Percentiles rank a stretch among this genome's conserved stretches.
phyloP scores from a whole-genome alignment of 2,888 invertebrate species.

The Thereva nobilitata region DNA sequence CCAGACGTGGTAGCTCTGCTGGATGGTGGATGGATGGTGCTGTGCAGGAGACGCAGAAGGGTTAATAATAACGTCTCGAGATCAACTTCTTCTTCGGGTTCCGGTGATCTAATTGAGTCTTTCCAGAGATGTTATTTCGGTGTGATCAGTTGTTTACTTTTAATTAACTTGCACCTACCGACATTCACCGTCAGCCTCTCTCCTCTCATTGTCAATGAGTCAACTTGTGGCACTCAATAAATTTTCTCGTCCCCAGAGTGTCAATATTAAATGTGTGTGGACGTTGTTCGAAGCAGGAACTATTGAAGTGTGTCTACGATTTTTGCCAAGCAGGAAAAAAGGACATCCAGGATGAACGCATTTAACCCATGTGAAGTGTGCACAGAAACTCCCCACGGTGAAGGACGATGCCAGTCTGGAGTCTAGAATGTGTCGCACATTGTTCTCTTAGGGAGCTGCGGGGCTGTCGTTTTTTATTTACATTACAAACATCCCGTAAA shows the following conservation, averaged over 20 bases:
- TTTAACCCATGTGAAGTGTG: constrained; percentile 4
- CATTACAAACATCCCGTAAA: constrained; percentile 29
- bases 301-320: no score
- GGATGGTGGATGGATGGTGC: no score
- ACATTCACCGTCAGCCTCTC: constrained; percentile 8
- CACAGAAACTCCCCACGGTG: background rate
- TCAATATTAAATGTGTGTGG: no score
- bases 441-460: constrained; percentile 1
- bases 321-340: constrained; percentile 1
- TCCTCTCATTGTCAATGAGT: no score
- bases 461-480: constrained; percentile 19
- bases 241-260: constrained; percentile 5
- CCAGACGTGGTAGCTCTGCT: background rate
- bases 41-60: no score
- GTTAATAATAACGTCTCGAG: no score
- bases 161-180: constrained; percentile 19
- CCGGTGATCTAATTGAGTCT: constrained; percentile 30
- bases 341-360: constrained; percentile 23
- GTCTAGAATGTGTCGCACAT: constrained; percentile 2
- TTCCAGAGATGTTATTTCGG: constrained; percentile 5
- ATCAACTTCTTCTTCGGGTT: constrained; percentile 15
- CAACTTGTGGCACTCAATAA: constrained; percentile 8
- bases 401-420: background rate
- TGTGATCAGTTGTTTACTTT: constrained; percentile 29
- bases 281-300: no score